phyloP scores from a whole-genome alignment of 2,113 vertebrate species.

The Megaptera novaeangliae region DNA sequence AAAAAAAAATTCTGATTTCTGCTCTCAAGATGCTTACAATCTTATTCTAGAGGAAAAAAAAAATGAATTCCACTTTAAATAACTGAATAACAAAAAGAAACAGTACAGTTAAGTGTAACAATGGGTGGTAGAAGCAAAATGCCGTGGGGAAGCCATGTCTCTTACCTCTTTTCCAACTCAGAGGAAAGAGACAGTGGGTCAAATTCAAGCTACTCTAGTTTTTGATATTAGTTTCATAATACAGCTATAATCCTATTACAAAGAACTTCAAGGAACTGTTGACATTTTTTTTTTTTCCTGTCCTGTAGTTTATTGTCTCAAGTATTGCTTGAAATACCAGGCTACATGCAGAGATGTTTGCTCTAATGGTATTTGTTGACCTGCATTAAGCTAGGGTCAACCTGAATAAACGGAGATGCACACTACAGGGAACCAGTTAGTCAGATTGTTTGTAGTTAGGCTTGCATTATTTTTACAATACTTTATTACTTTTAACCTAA shows the following conservation, averaged over 20 bases:
- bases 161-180: background rate
- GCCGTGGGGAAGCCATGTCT: background rate
- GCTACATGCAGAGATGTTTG: slow-evolving; percentile 32
- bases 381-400: slow-evolving; percentile 33
- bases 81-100: slow-evolving; percentile 18
- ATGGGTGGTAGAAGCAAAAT: slow-evolving; percentile 2
- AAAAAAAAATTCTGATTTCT: background rate
- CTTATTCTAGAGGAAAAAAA: background rate
- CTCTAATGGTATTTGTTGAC: slow-evolving; percentile 38
- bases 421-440: slow-evolving; percentile 25
- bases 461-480: slow-evolving; percentile 11
- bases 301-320: slow-evolving; percentile 42
- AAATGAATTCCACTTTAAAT: slow-evolving; percentile 9
- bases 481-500: slow-evolving; percentile 53
- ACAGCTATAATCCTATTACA: slow-evolving; percentile 49
- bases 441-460: slow-evolving; percentile 24
- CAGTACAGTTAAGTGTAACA: background rate
- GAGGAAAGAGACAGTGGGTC: slow-evolving; percentile 30
- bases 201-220: slow-evolving; percentile 34
- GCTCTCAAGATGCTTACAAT: slow-evolving; percentile 19
- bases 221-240: slow-evolving; percentile 53
- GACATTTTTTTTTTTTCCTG: slow-evolving; percentile 68
- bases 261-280: slow-evolving; percentile 53
- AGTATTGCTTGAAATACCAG: slow-evolving; percentile 37
- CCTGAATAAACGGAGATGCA: slow-evolving; percentile 56